A percentile compares a stretch with the other conserved stretches of the same genome.
These are phyloP conservation scores for Echeneis naucrates DNA, from an alignment of 2,797 vertebrate genomes.

Conservation along the genomic window DNA sequence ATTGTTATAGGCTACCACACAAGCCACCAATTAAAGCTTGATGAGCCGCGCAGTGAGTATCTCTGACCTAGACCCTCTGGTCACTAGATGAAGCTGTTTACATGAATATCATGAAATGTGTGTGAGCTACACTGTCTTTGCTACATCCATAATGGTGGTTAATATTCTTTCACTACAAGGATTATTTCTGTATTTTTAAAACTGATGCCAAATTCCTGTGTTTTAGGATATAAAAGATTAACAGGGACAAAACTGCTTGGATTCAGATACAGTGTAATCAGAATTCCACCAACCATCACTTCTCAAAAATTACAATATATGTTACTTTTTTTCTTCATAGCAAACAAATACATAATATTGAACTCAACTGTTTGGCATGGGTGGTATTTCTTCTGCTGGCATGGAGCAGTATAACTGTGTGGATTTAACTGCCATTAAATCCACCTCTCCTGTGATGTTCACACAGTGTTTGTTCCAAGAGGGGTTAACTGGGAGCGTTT, in stretches of 20 bases:
- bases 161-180: no score
- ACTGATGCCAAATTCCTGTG: no score
- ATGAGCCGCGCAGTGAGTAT: no score
- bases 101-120: background rate
- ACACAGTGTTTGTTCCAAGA: conserved; percentile 43
- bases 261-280: no score
- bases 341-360: background rate
- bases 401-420: conserved; percentile 17
- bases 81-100: background rate
- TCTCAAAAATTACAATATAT: background rate
- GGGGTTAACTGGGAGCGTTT: background rate
- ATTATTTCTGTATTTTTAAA: no score
- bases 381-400: rapidly evolving
- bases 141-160: no score
- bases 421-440: background rate
- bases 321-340: background rate
- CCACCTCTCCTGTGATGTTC: conserved; percentile 23
- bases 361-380: conserved; percentile 26
- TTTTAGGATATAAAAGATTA: no score
- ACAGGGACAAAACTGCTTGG: no score
- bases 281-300: background rate
- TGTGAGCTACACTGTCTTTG: no score
- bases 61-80: background rate
- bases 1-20: no score
- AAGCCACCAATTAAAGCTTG: no score